Evolutionary conservation across 1,140 invertebrate species (phyloP), one percentile per base, ranked within the genome.

Genomic region (Listronotus bonariensis): DNA sequence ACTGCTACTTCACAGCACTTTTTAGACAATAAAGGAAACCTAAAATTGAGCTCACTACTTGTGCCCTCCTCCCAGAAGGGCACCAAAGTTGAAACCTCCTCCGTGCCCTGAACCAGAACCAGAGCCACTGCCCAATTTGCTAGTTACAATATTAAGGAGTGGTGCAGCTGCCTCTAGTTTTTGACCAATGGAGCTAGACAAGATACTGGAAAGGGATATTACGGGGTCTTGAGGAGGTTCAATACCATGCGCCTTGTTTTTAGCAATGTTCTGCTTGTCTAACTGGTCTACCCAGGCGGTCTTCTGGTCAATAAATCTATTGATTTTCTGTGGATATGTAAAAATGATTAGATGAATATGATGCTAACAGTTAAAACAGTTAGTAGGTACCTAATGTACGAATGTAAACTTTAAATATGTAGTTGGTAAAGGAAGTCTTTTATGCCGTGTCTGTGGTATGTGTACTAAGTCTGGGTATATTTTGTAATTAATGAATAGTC

Each of bases 181-280:
- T 72, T 74, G 79, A 67, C 71, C 82, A 67, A 74, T 81, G 62
- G 76, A 79, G 67, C 74, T 83, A 42, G 79, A 82, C 68, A 85
- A 79, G 20, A 82, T 76, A 14, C 80, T 79, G 42, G 79, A 80
- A 0, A 85, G 74, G 6, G 81, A 79, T 3, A 76, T 70, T 0
- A 54, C 79, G 67, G 65, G 78, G 76, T 74, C 75, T 65, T 67
- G 72, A 38, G 87, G 87, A 14, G 82, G 68, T 67, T 88, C 85
- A 68, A 91, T 91, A n/a, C 87, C 85, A 71, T 85, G 89, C 65
- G 86, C 86, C 26, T 84, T 85, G 76, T 91, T 91, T 77, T 91
- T 87, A 53, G 83, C 85, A 63, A 88, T 87, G 74, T 91, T 91
- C 55, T 86, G 77, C 17, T 84, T 82, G 72, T 91, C 89, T 67